Evolutionary conservation across 2,797 vertebrate species (phyloP).

Genomic region (Danionella dracula): DNA sequence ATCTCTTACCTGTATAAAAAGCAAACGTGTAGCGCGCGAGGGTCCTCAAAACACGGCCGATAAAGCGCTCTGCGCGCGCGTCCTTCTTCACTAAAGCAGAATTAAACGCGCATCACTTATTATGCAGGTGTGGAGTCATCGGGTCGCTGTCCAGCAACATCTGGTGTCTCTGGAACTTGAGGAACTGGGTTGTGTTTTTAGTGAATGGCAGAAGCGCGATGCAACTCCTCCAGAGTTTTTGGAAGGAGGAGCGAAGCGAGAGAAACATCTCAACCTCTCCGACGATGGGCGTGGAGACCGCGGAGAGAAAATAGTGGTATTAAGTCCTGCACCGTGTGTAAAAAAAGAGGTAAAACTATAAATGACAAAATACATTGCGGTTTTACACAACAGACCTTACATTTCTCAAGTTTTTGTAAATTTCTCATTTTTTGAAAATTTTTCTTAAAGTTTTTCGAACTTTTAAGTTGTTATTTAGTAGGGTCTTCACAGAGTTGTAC

Average conservation of each 20-base stretch:
- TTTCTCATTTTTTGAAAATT: too few species aligned
- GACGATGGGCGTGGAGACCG: conserved; percentile 2
- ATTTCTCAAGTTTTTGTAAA: too few species aligned
- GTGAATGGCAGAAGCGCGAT: conserved; percentile 8
- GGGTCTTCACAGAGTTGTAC: too few species aligned
- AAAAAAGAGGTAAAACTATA: too few species aligned
- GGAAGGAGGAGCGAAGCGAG: conserved; percentile 12
- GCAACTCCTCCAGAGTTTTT: conserved; percentile 14
- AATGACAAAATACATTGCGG: too few species aligned
- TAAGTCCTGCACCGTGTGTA: too few species aligned
- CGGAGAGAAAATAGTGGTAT: too few species aligned
- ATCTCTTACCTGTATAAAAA: conserved; percentile 13
- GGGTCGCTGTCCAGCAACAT: neutral
- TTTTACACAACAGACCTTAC: too few species aligned
- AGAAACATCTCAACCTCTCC: conserved; percentile 5
- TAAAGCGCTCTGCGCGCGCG: too few species aligned
- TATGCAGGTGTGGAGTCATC: neutral
- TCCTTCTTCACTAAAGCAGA: neutral
- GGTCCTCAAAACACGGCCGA: too few species aligned
- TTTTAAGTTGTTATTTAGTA: too few species aligned
- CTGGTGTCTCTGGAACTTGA: neutral
- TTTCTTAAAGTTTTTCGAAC: too few species aligned
- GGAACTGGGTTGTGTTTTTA: neutral
- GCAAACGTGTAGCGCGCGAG: neutral
- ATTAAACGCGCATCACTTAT: neutral